Conservation (phyloP, 2,888 invertebrate genomes). For the Andrena minutula region DNA sequence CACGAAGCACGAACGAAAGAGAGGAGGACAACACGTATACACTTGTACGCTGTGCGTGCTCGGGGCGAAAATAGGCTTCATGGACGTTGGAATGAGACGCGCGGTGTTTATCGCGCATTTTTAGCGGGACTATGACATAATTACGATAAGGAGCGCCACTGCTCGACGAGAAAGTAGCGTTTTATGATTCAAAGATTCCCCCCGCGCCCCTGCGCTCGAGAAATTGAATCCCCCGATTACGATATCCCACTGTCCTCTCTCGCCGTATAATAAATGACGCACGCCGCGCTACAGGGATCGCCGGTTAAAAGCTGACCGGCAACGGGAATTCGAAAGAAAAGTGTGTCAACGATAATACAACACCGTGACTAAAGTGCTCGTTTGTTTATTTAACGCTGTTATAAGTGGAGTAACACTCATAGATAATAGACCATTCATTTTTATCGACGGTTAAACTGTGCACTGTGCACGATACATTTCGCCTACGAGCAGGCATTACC, state of each 20-base stretch:
- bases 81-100: slow-evolving; percentile 28
- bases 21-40: neutral
- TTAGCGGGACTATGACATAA: slow-evolving; percentile 44
- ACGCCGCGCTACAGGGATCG: slow-evolving; percentile 15
- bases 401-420: slow-evolving; percentile 53
- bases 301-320: slow-evolving; percentile 35
- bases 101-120: slow-evolving; percentile 35
- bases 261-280: slow-evolving; percentile 29
- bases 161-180: slow-evolving; percentile 37
- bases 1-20: neutral
- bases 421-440: slow-evolving; percentile 67
- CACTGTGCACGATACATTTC: slow-evolving; percentile 25
- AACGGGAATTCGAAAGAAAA: slow-evolving; percentile 45
- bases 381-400: slow-evolving; percentile 48
- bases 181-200: slow-evolving; percentile 36
- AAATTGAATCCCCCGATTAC: slow-evolving; percentile 44
- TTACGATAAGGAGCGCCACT: slow-evolving; percentile 45
- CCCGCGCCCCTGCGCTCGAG: neutral
- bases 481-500: slow-evolving; percentile 11
- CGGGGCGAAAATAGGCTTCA: slow-evolving; percentile 19
- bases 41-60: too few relatives aligned
- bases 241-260: slow-evolving; percentile 9
- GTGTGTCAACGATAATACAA: slow-evolving; percentile 60
- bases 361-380: slow-evolving; percentile 45
- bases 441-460: slow-evolving; percentile 63